phyloP scores from a whole-genome alignment of 2,113 vertebrate genomes.

The Prinia subflava region DNA sequence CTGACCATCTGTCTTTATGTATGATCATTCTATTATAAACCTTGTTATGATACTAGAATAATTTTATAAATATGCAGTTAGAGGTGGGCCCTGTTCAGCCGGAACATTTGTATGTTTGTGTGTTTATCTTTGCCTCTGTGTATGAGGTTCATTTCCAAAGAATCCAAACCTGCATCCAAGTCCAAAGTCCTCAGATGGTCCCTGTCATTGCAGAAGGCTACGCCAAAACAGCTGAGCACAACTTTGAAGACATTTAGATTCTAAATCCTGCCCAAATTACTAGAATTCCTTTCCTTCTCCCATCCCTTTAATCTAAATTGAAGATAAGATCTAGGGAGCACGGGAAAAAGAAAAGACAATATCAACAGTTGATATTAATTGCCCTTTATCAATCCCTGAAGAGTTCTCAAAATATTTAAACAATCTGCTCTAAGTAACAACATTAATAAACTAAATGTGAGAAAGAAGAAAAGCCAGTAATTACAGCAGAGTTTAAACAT shows the following conservation, averaged over 20 bases:
- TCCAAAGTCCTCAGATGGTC: slow-evolving; percentile 33
- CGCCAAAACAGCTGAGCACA: slow-evolving; percentile 13
- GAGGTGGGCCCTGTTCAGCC: background rate
- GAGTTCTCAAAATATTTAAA: slow-evolving; percentile 39
- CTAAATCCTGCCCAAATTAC: slow-evolving; percentile 13
- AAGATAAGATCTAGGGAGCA: slow-evolving; percentile 21
- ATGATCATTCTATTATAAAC: background rate
- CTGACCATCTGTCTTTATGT: background rate
- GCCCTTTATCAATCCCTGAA: background rate
- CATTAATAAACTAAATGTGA: slow-evolving; percentile 31
- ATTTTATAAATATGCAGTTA: background rate
- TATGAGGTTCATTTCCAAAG: slow-evolving; percentile 1
- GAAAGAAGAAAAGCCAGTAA: slow-evolving; percentile 27
- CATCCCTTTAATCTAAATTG: slow-evolving; percentile 30
- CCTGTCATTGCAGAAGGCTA: slow-evolving; percentile 5
- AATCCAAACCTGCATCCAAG: slow-evolving; percentile 20
- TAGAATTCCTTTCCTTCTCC: slow-evolving; percentile 10
- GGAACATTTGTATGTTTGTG: background rate
- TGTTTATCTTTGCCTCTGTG: slow-evolving; percentile 13
- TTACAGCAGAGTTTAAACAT: slow-evolving; percentile 30
- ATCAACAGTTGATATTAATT: slow-evolving; percentile 40
- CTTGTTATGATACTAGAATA: background rate
- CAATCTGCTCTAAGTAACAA: background rate
- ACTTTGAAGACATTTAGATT: background rate
- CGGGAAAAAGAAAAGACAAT: background rate